Evolutionary conservation across 2,113 vertebrate species (phyloP).

Genomic region (Phainopepla nitens): DNA sequence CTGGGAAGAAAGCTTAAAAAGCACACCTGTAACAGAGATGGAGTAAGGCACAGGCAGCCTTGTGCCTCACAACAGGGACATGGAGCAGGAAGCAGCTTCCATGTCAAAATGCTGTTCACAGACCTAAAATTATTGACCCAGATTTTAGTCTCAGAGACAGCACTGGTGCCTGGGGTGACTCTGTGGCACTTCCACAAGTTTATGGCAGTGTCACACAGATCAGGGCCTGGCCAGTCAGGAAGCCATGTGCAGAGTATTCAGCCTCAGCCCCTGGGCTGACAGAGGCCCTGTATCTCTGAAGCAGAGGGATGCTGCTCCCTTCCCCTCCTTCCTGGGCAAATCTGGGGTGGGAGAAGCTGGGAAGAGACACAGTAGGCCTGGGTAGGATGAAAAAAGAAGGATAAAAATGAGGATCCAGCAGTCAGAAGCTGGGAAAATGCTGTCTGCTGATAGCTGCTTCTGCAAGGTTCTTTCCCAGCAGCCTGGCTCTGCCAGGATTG

Average conservation of each 20-base stretch:
- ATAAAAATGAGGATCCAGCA: not conserved
- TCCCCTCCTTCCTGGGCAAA: not conserved
- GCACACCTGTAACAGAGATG: not conserved
- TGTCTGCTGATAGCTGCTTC: not conserved
- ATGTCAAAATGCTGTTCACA: not conserved
- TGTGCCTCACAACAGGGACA: fast-evolving
- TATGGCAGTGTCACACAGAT: not conserved
- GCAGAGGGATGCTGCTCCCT: not conserved
- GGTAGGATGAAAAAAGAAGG: not conserved
- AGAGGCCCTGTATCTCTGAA: not conserved
- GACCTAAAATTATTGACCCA: not conserved
- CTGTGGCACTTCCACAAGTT: not conserved
- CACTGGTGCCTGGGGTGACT: not conserved
- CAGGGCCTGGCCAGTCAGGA: not conserved
- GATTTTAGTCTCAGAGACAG: not conserved
- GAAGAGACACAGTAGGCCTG: not conserved
- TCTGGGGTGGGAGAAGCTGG: not conserved
- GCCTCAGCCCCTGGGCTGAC: not conserved
- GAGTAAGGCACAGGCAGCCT: not conserved
- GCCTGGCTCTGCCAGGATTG: not conserved
- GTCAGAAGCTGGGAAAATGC: not conserved
- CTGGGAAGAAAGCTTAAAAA: not conserved
- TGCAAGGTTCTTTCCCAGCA: not conserved
- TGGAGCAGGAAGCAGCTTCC: not conserved
- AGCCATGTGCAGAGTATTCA: not conserved